Percentiles rank a stretch among this genome's conserved stretches.
These are phyloP conservation scores for Morone saxatilis DNA, from an alignment of 2,113 vertebrate genomes.

Conservation along the genomic window DNA sequence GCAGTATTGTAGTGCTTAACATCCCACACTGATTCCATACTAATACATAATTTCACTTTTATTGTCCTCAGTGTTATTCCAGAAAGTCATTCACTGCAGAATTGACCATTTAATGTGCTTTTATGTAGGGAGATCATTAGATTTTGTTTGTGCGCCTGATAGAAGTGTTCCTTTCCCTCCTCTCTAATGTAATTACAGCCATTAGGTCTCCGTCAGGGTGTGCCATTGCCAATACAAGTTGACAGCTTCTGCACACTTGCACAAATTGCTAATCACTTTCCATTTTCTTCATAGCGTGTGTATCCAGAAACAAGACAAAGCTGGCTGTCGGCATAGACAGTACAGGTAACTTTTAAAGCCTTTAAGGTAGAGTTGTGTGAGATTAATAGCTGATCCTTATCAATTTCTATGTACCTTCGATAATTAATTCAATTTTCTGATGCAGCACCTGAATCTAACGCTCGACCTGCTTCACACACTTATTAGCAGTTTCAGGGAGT, in stretches of 20 bases:
- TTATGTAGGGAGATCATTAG: conserved; percentile 2
- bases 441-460: neutral
- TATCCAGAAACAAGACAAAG: conserved; percentile 2
- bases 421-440: neutral
- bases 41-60: conserved; percentile 1
- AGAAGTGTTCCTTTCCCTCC: conserved; percentile 12
- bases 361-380: neutral
- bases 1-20: neutral
- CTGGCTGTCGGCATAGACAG: neutral
- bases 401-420: neutral
- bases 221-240: conserved; percentile 24
- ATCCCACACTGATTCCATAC: neutral
- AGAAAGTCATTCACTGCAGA: conserved; percentile 5
- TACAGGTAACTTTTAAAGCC: neutral
- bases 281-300: conserved; percentile 20
- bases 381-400: neutral
- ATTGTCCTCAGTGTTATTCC: neutral
- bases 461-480: neutral
- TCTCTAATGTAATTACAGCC: conserved; percentile 34
- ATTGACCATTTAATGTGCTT: neutral
- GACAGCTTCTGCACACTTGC: conserved; percentile 26
- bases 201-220: conserved; percentile 24
- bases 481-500: neutral
- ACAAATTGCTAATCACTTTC: conserved; percentile 39
- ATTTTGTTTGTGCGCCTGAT: conserved; percentile 26